Conservation (phyloP, 2,797 vertebrate species). For the Pseudotriccus pelzelni region DNA sequence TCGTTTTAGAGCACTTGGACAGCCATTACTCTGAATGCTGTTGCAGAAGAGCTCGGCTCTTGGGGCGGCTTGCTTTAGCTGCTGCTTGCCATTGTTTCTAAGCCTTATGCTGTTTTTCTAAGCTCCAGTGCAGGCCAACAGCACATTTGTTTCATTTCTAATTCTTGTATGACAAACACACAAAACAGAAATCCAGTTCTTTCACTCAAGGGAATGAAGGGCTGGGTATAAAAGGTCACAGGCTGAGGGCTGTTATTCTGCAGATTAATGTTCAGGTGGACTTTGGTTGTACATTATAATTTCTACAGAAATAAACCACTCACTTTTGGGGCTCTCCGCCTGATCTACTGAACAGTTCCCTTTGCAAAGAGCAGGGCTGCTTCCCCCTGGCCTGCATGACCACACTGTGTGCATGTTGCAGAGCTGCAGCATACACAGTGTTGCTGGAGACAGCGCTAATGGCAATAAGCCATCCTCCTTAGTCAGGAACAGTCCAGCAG, state of each 20-base stretch:
- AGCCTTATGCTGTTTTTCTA: slow-evolving; percentile 22
- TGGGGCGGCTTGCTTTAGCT: neutral
- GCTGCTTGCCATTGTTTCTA: slow-evolving; percentile 8
- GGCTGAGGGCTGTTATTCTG: neutral
- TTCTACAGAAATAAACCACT: neutral
- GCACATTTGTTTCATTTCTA: slow-evolving; percentile 9
- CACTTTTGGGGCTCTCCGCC: rapidly evolving
- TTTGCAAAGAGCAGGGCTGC: neutral
- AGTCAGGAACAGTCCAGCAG: neutral
- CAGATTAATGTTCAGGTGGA: neutral
- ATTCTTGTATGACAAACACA: neutral
- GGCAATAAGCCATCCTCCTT: neutral
- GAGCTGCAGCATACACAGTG: rapidly evolving
- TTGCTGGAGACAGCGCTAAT: neutral
- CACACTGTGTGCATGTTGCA: rapidly evolving
- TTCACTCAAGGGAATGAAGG: neutral
- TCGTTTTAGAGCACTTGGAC: neutral
- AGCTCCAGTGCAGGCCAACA: neutral
- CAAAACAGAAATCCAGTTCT: neutral
- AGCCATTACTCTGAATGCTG: neutral
- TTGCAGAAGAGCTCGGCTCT: neutral
- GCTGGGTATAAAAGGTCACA: neutral
- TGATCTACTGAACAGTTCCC: neutral
- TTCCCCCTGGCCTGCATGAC: no score
- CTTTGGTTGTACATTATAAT: neutral